These are phyloP conservation scores for Spizella passerina DNA, from an alignment of 2,797 vertebrate species.

Conservation along the genomic window DNA sequence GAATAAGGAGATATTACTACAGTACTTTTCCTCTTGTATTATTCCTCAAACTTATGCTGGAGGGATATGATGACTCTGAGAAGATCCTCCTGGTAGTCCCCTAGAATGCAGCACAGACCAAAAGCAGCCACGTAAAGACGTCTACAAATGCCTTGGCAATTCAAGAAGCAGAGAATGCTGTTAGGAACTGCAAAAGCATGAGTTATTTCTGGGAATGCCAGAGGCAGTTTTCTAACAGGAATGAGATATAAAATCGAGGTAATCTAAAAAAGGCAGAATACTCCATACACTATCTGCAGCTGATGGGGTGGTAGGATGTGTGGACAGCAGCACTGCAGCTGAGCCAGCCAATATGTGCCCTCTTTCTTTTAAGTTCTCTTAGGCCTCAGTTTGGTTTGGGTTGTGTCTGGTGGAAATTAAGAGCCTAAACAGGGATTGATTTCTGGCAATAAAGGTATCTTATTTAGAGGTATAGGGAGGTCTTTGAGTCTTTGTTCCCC, in stretches of 20 bases:
- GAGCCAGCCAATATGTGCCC: not conserved
- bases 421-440: not conserved
- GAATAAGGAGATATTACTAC: not conserved
- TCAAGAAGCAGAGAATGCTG: not conserved
- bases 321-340: not conserved
- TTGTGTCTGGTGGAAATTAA: not conserved
- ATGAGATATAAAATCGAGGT: not conserved
- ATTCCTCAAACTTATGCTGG: not conserved
- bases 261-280: not conserved
- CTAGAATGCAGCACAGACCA: not conserved
- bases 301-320: not conserved
- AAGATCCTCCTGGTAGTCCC: not conserved
- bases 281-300: not conserved
- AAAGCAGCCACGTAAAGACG: not conserved
- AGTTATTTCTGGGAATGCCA: not conserved
- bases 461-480: not conserved
- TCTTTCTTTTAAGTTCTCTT: not conserved
- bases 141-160: not conserved
- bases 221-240: not conserved
- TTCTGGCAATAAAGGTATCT: not conserved
- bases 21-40: not conserved
- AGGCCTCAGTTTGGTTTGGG: not conserved
- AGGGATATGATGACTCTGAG: not conserved
- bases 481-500: not conserved
- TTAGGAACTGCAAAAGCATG: not conserved